A percentile compares a stretch with the other conserved stretches of the same genome.
Evolutionary conservation across 2,888 invertebrate genomes (phyloP).

Genomic region (Sicus ferrugineus): DNA sequence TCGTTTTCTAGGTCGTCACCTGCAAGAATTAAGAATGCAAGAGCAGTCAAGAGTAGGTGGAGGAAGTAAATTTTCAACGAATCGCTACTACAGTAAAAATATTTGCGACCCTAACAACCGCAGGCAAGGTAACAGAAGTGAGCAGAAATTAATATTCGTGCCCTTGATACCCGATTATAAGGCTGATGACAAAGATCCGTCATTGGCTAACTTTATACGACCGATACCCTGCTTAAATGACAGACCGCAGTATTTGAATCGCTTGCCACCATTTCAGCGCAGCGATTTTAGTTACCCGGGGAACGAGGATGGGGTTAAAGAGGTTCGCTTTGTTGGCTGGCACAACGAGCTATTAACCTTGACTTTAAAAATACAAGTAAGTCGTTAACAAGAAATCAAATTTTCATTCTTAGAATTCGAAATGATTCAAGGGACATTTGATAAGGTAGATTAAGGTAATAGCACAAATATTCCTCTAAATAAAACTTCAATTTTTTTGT

Average conservation of each 20-base stretch:
- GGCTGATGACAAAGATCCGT: slow-evolving; percentile 50
- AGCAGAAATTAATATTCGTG: slow-evolving; percentile 46
- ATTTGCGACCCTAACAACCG: neutral
- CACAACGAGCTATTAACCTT: slow-evolving; percentile 56
- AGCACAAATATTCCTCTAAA: too few species aligned
- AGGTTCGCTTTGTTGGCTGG: slow-evolving; percentile 59
- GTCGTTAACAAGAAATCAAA: too few species aligned
- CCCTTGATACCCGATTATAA: slow-evolving; percentile 61
- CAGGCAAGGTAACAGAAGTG: neutral
- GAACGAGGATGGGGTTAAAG: slow-evolving; percentile 57
- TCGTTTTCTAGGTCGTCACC: slow-evolving; percentile 53
- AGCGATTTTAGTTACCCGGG: slow-evolving; percentile 58
- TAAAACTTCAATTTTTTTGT: neutral
- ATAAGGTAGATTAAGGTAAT: too few species aligned
- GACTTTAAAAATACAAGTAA: slow-evolving; percentile 57
- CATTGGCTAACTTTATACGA: slow-evolving; percentile 52
- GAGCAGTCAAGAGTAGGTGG: slow-evolving; percentile 30
- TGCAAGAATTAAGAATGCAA: slow-evolving; percentile 43
- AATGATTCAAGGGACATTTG: too few species aligned
- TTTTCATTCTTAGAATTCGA: too few species aligned
- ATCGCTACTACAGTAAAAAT: slow-evolving; percentile 27
- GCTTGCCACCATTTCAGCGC: slow-evolving; percentile 59
- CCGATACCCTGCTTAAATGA: slow-evolving; percentile 60
- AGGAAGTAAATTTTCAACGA: slow-evolving; percentile 12
- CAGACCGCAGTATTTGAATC: slow-evolving; percentile 59